A percentile compares a stretch with the other conserved stretches of the same genome.
Conservation (phyloP, 2,888 invertebrate species). For the Scaptomyza caliginosa region DNA sequence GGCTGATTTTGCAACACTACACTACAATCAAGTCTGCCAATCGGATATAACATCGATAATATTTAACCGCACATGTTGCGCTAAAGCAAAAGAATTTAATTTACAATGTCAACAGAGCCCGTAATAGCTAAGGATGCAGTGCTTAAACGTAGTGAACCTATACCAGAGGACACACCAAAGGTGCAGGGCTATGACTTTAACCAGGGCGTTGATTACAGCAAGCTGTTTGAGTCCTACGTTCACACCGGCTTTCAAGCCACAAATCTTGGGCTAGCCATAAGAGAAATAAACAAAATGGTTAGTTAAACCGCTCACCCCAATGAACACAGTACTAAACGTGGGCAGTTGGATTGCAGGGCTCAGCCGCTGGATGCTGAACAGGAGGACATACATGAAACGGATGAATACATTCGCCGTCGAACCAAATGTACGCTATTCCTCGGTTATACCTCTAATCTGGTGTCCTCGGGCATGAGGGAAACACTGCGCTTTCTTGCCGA, state of each 20-base stretch:
- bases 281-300: constrained; percentile 96
- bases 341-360: constrained; percentile 88
- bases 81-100: constrained; percentile 16
- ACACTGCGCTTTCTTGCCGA: constrained; percentile 94
- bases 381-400: constrained; percentile 89
- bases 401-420: constrained; percentile 91
- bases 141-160: constrained; percentile 87
- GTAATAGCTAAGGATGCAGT: constrained; percentile 89
- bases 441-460: constrained; percentile 98
- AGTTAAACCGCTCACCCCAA: constrained; percentile 22
- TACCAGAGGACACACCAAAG: constrained; percentile 88
- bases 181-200: constrained; percentile 97
- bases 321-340: constrained; percentile 28
- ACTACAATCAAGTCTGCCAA: not conserved
- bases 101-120: constrained; percentile 77
- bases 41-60: constrained; percentile 8
- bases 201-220: constrained; percentile 92
- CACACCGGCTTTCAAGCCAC: constrained; percentile 98
- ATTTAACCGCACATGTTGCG: constrained; percentile 38
- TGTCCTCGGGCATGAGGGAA: constrained; percentile 97
- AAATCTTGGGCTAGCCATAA: constrained; percentile 94
- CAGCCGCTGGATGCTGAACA: constrained; percentile 88
- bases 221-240: constrained; percentile 91
- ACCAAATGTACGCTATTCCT: constrained; percentile 97
- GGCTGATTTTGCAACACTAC: not conserved